A percentile compares a stretch with the other conserved stretches of the same genome.
phyloP scores from a whole-genome alignment of 2,888 invertebrate species.

The Hydropsyche betteni region DNA sequence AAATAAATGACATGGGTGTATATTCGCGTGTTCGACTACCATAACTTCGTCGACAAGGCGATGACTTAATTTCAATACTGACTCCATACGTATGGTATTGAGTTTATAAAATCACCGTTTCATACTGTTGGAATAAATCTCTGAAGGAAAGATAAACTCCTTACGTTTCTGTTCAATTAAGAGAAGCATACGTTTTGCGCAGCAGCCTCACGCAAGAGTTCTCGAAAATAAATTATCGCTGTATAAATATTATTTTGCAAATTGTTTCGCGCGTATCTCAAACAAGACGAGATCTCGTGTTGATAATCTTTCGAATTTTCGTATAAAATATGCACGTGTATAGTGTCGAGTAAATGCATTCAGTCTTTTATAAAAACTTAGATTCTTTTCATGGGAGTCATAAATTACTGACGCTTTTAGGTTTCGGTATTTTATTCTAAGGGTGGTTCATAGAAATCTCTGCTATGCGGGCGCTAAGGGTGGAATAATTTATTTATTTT shows the following conservation, averaged over 20 bases:
- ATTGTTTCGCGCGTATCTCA: too few relatives aligned
- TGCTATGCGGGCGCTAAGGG: constrained; percentile 34
- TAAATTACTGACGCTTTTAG: constrained; percentile 45
- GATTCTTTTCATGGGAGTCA: constrained; percentile 42
- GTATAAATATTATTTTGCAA: constrained; percentile 4
- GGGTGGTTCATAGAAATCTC: constrained; percentile 36
- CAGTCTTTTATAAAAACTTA: constrained; percentile 12
- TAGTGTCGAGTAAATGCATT: neutral
- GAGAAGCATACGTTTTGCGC: constrained; percentile 1
- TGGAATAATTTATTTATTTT: constrained; percentile 47
- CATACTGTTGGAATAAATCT: neutral
- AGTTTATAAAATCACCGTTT: neutral
- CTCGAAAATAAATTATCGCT: constrained; percentile 4
- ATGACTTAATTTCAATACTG: constrained; percentile 44
- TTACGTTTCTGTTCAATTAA: constrained; percentile 19
- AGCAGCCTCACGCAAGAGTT: constrained; percentile 1
- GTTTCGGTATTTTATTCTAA: constrained; percentile 44
- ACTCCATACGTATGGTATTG: neutral
- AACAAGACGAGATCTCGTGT: too few relatives aligned
- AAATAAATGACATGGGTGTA: constrained; percentile 44
- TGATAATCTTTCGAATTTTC: too few relatives aligned
- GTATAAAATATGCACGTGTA: neutral
- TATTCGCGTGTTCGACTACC: constrained; percentile 41
- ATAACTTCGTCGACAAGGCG: constrained; percentile 40
- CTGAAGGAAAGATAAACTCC: constrained; percentile 1